Conservation (phyloP, 1,140 invertebrate species). For the Spodoptera litura region DNA sequence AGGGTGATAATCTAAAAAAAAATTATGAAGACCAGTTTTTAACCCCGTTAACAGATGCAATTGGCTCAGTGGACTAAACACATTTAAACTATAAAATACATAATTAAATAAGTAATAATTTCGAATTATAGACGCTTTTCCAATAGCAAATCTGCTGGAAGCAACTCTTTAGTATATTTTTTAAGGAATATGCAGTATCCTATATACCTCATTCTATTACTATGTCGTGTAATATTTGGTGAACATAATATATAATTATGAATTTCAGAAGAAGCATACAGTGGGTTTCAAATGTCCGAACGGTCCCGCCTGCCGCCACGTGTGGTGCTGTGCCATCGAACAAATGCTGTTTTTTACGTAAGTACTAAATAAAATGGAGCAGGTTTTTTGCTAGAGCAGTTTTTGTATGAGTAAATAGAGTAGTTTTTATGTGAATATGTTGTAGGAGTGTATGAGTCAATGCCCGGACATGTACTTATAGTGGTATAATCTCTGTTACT, state of each 20-base stretch:
- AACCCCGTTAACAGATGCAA: no score
- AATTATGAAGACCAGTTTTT: no score
- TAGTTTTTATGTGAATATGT: neutral
- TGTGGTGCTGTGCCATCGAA: slow-evolving; percentile 98
- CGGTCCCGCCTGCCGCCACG: slow-evolving; percentile 95
- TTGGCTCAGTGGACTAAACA: no score
- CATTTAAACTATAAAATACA: no score
- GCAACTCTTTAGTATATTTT: no score
- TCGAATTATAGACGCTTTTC: no score
- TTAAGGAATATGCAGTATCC: no score
- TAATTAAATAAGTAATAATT: no score
- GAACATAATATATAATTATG: slow-evolving; percentile 47
- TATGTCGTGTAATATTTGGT: no score
- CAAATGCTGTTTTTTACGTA: slow-evolving; percentile 99
- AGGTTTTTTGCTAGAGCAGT: neutral
- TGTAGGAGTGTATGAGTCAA: neutral
- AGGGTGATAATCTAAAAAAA: no score
- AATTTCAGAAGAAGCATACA: slow-evolving; percentile 97
- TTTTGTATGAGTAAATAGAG: neutral
- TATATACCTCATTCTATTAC: no score
- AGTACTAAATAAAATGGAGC: slow-evolving; percentile 79
- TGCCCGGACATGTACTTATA: neutral
- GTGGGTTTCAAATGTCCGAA: slow-evolving; percentile 98
- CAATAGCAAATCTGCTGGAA: no score
- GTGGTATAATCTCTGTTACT: neutral